phyloP scores from a whole-genome alignment of 2,113 vertebrate species.

The Sardina pilchardus region DNA sequence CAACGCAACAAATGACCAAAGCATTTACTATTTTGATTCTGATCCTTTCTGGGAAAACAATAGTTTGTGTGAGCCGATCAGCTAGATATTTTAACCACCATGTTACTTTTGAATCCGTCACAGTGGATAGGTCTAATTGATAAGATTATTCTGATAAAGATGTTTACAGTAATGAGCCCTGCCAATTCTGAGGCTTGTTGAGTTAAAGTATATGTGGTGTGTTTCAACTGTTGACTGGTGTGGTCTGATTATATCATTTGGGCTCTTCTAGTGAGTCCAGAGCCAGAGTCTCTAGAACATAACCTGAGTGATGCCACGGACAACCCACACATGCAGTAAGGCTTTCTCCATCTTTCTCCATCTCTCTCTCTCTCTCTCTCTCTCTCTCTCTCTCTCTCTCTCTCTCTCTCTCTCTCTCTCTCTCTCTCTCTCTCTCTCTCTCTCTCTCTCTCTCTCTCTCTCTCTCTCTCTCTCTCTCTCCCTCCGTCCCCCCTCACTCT shows the following conservation, averaged over 20 bases:
- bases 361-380: neutral
- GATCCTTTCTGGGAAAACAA: neutral
- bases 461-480: no score
- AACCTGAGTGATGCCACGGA: constrained; percentile 52
- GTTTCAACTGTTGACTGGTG: neutral
- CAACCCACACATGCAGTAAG: constrained; percentile 43
- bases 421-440: no score
- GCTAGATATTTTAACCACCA: neutral
- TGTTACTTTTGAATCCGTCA: neutral
- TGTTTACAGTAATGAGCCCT: neutral
- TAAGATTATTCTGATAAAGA: neutral
- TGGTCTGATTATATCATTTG: no score
- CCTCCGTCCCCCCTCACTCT: no score
- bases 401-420: neutral
- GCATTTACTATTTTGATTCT: neutral
- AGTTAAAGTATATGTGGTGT: neutral
- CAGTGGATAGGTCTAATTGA: neutral
- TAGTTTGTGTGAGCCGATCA: neutral
- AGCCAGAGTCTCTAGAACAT: constrained; percentile 46
- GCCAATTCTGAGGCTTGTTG: neutral
- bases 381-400: neutral
- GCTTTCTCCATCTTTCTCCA: neutral
- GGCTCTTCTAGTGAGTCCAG: constrained; percentile 13
- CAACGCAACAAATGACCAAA: neutral
- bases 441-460: no score